A percentile compares a stretch with the other conserved stretches of the same genome.
Evolutionary conservation across 2,888 invertebrate species (phyloP).

Genomic region (Lasioglossum malachurum): DNA sequence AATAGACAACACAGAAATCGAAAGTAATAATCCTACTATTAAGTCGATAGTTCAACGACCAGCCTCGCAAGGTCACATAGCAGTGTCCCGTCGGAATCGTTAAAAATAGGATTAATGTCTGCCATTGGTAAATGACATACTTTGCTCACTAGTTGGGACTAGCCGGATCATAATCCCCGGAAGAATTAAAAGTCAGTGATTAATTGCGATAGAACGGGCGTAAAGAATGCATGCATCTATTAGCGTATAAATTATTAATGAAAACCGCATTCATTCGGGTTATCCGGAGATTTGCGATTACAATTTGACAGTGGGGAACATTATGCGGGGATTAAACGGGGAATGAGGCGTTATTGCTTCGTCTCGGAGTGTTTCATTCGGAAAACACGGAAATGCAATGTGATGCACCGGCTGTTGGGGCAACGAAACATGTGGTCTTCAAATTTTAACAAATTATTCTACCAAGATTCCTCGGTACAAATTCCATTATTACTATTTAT

Average conservation of each 20-base stretch:
- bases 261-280: neutral
- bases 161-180: constrained; percentile 7
- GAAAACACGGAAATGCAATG: neutral
- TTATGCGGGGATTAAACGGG: neutral
- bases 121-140: constrained; percentile 29
- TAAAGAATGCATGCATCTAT: neutral
- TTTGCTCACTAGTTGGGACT: neutral
- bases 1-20: neutral
- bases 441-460: neutral
- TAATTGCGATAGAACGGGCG: constrained; percentile 20
- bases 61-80: constrained; percentile 53
- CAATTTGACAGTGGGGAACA: neutral
- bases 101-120: constrained; percentile 52
- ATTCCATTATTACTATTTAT: neutral
- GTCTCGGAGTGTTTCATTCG: neutral
- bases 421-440: neutral
- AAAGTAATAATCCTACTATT: neutral
- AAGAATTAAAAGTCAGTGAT: constrained; percentile 33
- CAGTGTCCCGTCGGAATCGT: constrained; percentile 37
- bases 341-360: neutral
- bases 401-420: neutral
- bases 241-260: constrained; percentile 34
- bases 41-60: constrained; percentile 42
- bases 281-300: constrained; percentile 8
- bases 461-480: neutral